Evolutionary conservation across 2,888 invertebrate genomes (phyloP).

Genomic region (Linyphia triangularis): DNA sequence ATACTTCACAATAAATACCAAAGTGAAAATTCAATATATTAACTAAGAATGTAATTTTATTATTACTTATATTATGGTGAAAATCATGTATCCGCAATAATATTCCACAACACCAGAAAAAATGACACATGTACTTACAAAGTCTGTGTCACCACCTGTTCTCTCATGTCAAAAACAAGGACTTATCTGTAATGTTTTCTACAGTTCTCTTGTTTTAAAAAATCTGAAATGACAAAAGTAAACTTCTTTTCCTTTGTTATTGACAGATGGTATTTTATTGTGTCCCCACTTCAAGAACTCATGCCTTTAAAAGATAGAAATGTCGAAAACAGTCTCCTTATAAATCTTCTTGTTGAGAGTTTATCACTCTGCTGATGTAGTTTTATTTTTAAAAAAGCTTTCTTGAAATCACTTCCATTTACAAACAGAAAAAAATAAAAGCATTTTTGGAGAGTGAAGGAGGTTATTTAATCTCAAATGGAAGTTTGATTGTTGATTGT

Average conservation of each 20-base stretch:
- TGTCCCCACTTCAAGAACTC: constrained; percentile 13
- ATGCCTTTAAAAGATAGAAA: neutral
- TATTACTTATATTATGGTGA: no score
- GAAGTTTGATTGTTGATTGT: neutral
- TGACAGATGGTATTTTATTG: constrained; percentile 21
- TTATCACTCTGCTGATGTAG: neutral
- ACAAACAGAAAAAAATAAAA: no score
- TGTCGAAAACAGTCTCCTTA: neutral
- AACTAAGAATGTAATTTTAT: no score
- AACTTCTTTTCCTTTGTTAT: neutral
- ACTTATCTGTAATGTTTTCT: neutral
- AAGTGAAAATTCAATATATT: no score
- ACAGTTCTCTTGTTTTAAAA: neutral
- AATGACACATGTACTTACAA: neutral
- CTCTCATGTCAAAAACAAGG: neutral
- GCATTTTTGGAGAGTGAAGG: no score
- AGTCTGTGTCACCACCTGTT: neutral
- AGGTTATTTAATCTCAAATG: neutral
- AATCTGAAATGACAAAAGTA: constrained; percentile 16
- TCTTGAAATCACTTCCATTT: neutral
- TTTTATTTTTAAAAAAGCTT: neutral
- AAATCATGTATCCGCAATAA: neutral
- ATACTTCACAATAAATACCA: no score
- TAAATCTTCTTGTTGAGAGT: constrained; percentile 23
- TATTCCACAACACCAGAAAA: neutral